These are phyloP conservation scores for Drosophila meridionalis DNA, from an alignment of 2,888 invertebrate species.

Conservation along the genomic window DNA sequence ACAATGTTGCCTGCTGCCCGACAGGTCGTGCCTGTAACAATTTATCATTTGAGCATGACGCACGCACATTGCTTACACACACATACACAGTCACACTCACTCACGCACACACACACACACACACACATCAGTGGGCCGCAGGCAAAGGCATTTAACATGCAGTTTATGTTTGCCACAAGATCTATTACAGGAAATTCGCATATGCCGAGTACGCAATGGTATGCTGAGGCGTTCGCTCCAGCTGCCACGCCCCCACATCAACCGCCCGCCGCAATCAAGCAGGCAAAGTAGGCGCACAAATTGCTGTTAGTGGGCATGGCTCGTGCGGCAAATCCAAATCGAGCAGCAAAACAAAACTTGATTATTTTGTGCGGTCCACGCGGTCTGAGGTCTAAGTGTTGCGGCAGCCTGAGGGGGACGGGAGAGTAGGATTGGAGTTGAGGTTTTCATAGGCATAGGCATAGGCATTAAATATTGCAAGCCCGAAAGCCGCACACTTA, in stretches of 20 bases:
- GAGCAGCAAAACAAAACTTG: constrained; percentile 84
- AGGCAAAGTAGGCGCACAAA: constrained; percentile 67
- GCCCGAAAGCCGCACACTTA: constrained; percentile 65
- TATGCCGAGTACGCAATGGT: constrained; percentile 57
- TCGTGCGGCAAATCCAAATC: constrained; percentile 83
- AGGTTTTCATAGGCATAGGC: constrained; percentile 33
- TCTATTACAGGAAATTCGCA: constrained; percentile 82
- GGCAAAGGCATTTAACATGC: constrained; percentile 80
- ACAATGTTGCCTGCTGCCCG: constrained; percentile 34
- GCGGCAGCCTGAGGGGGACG: background rate
- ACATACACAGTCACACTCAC: too few relatives aligned
- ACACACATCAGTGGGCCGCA: constrained; percentile 31
- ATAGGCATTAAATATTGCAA: constrained; percentile 63
- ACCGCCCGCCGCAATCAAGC: constrained; percentile 34
- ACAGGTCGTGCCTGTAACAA: constrained; percentile 68
- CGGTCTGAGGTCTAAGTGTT: constrained; percentile 30
- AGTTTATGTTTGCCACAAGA: constrained; percentile 82
- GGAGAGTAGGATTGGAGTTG: constrained; percentile 1
- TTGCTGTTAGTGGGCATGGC: constrained; percentile 81
- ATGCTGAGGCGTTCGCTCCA: constrained; percentile 34
- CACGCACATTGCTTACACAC: constrained; percentile 53
- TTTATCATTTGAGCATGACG: constrained; percentile 79
- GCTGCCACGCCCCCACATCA: constrained; percentile 40
- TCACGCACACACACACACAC: constrained; percentile 23
- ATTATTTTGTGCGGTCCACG: constrained; percentile 82